Evolutionary conservation across 2,888 invertebrate genomes (phyloP).

Genomic region (Notodonta dromedarius): DNA sequence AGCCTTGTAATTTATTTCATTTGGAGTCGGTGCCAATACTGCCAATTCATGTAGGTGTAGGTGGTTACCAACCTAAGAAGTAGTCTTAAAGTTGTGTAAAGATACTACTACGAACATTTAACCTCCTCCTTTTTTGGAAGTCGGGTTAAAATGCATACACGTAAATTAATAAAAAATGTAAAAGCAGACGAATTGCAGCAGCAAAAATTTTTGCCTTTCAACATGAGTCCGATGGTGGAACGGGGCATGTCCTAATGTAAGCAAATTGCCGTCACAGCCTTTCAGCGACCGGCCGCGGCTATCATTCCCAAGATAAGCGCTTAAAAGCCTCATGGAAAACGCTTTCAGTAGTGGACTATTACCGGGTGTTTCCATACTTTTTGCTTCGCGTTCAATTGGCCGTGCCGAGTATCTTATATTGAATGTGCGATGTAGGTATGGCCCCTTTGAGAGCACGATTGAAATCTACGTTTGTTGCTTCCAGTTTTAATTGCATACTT

Average conservation of each 20-base stretch:
- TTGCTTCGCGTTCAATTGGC: conserved; percentile 59
- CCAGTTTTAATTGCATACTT: conserved; percentile 37
- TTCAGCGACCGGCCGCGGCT: conserved; percentile 80
- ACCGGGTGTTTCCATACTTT: conserved; percentile 68
- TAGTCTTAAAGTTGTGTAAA: too few relatives aligned
- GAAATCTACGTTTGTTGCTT: conserved; percentile 44
- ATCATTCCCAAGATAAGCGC: conserved; percentile 83
- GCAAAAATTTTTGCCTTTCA: conserved; percentile 55
- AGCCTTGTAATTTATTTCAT: too few relatives aligned
- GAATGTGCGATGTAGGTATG: conserved; percentile 41
- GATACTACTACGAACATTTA: too few relatives aligned
- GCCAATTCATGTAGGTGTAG: too few relatives aligned
- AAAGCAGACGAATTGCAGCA: conserved; percentile 45
- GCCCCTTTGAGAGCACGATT: conserved; percentile 48
- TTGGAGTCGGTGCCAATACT: too few relatives aligned
- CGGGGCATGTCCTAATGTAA: conserved; percentile 80
- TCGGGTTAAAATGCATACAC: conserved; percentile 8
- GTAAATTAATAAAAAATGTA: conserved; percentile 7
- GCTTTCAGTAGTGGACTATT: conserved; percentile 78
- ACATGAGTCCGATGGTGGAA: conserved; percentile 55
- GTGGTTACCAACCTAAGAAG: too few relatives aligned
- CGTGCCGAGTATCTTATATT: conserved; percentile 54
- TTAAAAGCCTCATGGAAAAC: conserved; percentile 81
- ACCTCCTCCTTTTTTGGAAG: too few relatives aligned
- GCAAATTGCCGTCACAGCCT: conserved; percentile 82